Conservation (phyloP, 1,140 invertebrate species). For the Bombus soroeensis region DNA sequence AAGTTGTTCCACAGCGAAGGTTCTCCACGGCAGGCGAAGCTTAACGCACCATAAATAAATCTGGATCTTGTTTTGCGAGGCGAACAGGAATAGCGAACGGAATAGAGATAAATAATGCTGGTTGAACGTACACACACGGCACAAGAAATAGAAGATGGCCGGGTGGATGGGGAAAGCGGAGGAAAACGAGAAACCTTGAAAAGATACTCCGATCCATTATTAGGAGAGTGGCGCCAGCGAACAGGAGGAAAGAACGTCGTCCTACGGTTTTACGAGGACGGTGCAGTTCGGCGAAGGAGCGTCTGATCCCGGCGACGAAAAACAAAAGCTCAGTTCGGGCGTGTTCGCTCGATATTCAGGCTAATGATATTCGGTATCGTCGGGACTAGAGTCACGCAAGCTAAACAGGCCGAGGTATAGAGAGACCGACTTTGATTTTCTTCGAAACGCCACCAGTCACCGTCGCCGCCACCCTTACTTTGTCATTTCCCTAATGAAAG, state of each 20-base stretch:
- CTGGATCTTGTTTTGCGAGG: no score
- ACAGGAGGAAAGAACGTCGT: no score
- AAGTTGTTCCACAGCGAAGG: no score
- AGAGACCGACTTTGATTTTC: conserved; percentile 41
- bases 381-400: conserved; percentile 37
- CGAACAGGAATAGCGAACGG: background rate
- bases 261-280: background rate
- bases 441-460: background rate
- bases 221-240: conserved; percentile 25
- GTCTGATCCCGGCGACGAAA: conserved; percentile 6
- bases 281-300: background rate
- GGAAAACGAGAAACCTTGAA: background rate
- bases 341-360: conserved; percentile 51
- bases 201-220: background rate
- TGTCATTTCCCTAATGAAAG: conserved; percentile 21
- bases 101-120: background rate
- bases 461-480: background rate
- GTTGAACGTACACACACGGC: background rate
- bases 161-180: background rate
- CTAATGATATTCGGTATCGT: conserved; percentile 53
- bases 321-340: conserved; percentile 37
- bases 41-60: no score
- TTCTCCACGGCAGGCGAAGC: no score
- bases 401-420: conserved; percentile 28
- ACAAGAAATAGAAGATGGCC: no score